A percentile compares a stretch with the other conserved stretches of the same genome.
phyloP scores from a whole-genome alignment of 2,888 invertebrate genomes.

The Acanthoscelides obtectus region DNA sequence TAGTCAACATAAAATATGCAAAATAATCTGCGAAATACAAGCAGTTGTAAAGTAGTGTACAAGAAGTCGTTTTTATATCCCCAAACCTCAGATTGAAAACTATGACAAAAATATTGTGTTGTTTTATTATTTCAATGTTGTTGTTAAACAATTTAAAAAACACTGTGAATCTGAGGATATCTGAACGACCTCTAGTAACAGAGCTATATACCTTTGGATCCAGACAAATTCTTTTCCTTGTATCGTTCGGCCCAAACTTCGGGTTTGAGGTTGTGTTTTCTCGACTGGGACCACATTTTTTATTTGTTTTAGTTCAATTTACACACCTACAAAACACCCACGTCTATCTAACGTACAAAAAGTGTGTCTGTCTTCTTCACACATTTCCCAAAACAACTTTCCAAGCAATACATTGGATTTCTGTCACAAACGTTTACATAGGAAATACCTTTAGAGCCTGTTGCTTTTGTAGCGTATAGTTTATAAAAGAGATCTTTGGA shows the following conservation, averaged over 20 bases:
- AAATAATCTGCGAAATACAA: background rate
- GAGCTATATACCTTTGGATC: slow-evolving; percentile 29
- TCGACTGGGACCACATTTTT: slow-evolving; percentile 22
- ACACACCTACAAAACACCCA: slow-evolving; percentile 19
- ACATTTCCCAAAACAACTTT: slow-evolving; percentile 18
- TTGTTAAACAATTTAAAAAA: too few species aligned
- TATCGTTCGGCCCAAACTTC: slow-evolving; percentile 42
- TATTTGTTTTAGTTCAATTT: slow-evolving; percentile 12
- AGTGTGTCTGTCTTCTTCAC: slow-evolving; percentile 13
- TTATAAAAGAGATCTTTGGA: slow-evolving; percentile 37
- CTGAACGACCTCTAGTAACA: background rate
- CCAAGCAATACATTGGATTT: background rate
- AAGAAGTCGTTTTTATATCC: background rate
- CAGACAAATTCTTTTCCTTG: slow-evolving; percentile 28
- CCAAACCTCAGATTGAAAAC: background rate
- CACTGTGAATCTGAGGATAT: background rate
- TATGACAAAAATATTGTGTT: background rate
- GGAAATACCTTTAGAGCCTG: slow-evolving; percentile 32
- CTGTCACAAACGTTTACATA: background rate
- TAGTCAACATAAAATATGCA: background rate
- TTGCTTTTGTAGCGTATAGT: slow-evolving; percentile 34
- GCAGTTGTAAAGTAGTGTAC: background rate
- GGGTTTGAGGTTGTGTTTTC: slow-evolving; percentile 24
- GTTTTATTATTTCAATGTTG: too few species aligned
- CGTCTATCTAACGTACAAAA: slow-evolving; percentile 7